A percentile compares a stretch with the other conserved stretches of the same genome.
These are phyloP conservation scores for Catharus minimus DNA, from an alignment of 2,113 vertebrate genomes.

Conservation along the genomic window DNA sequence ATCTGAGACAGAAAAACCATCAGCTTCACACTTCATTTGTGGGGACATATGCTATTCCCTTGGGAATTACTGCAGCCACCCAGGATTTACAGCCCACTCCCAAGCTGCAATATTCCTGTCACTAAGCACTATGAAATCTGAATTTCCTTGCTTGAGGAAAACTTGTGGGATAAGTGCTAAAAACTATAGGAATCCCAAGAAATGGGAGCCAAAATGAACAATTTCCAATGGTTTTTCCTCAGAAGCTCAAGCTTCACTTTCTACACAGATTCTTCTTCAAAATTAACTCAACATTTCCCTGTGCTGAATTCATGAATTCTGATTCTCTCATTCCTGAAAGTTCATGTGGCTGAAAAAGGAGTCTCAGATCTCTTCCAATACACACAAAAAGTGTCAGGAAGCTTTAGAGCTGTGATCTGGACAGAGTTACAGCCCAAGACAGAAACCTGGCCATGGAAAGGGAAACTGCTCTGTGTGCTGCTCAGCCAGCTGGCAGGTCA, in stretches of 20 bases:
- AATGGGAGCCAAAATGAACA: not conserved
- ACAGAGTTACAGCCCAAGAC: not conserved
- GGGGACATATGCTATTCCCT: not conserved
- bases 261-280: not conserved
- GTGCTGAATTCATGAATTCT: not conserved
- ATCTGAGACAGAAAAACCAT: not conserved
- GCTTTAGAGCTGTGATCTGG: not conserved
- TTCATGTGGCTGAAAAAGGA: not conserved
- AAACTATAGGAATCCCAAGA: not conserved
- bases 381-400: not conserved
- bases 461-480: rapidly evolving
- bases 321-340: not conserved
- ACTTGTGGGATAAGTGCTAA: not conserved
- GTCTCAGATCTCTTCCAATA: not conserved
- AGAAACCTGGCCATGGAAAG: not conserved
- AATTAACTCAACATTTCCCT: not conserved
- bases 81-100: not conserved
- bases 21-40: not conserved
- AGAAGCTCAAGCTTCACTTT: not conserved
- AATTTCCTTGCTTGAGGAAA: not conserved
- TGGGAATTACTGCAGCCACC: not conserved
- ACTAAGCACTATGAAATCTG: not conserved
- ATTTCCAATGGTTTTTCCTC: not conserved
- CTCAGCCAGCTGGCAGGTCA: not conserved
- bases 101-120: not conserved